A percentile compares a stretch with the other conserved stretches of the same genome.
Evolutionary conservation across 2,797 vertebrate genomes (phyloP).

Genomic region (Picus viridis): DNA sequence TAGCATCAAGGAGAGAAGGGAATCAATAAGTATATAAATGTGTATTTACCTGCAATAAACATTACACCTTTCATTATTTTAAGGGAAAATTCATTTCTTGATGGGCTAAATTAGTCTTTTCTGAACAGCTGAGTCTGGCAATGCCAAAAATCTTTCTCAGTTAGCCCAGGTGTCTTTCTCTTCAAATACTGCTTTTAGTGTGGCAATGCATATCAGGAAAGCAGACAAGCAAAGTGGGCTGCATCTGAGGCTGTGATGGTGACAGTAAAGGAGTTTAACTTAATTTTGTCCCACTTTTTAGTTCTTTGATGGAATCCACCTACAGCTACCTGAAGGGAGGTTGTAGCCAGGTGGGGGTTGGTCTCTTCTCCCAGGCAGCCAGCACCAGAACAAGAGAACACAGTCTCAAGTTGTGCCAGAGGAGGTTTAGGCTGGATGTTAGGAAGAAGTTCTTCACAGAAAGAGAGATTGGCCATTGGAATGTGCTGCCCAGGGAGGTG

Average conservation of each 20-base stretch:
- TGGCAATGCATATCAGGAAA: accelerated
- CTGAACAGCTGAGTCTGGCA: background rate
- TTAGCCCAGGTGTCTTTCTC: background rate
- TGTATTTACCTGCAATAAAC: background rate
- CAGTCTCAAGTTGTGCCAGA: too few relatives aligned
- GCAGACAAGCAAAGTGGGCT: background rate
- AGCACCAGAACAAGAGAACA: too few relatives aligned
- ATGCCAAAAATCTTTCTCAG: background rate
- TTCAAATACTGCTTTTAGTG: background rate
- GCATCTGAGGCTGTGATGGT: background rate
- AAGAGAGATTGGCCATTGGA: too few relatives aligned
- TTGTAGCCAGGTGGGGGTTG: too few relatives aligned
- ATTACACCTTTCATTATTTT: background rate
- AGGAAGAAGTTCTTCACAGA: too few relatives aligned
- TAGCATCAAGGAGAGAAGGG: background rate
- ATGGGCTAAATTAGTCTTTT: background rate
- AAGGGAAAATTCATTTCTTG: background rate
- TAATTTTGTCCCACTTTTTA: background rate
- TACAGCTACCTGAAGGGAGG: too few relatives aligned
- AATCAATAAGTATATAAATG: background rate
- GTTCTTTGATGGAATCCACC: background rate
- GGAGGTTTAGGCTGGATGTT: too few relatives aligned
- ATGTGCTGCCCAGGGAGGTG: too few relatives aligned
- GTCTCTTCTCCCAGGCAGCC: too few relatives aligned
- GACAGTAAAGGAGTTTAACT: background rate